Evolutionary conservation across 2,888 invertebrate genomes (phyloP).

Genomic region (Serrognathus titanus): DNA sequence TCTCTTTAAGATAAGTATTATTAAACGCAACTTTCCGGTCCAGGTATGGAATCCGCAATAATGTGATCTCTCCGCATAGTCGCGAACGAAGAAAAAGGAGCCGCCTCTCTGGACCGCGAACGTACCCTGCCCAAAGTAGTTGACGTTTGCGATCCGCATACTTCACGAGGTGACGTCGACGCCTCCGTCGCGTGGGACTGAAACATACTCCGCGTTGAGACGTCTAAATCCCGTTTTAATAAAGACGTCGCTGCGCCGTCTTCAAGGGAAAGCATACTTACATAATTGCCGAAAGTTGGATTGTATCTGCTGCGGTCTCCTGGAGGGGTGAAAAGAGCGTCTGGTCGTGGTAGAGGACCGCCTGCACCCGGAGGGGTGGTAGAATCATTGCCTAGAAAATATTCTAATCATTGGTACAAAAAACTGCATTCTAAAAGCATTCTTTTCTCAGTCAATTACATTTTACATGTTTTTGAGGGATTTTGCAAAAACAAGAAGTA

Average conservation of each 20-base stretch:
- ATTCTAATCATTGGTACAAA: background rate
- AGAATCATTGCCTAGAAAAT: conserved; percentile 38
- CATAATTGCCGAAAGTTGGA: conserved; percentile 36
- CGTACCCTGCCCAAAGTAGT: conserved; percentile 41
- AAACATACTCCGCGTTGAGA: background rate
- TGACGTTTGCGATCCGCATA: conserved; percentile 24
- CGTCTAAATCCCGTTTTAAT: background rate
- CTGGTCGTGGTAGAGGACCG: conserved; percentile 42
- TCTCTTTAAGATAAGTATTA: background rate
- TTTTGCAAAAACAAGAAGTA: background rate
- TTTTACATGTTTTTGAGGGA: no score
- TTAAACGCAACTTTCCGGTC: conserved; percentile 87
- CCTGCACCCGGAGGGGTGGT: conserved; percentile 38
- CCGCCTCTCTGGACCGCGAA: conserved; percentile 41
- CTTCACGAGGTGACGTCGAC: conserved; percentile 33
- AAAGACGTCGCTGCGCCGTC: background rate
- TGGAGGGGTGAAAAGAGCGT: conserved; percentile 42
- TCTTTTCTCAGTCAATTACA: no score
- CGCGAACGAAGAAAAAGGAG: conserved; percentile 55
- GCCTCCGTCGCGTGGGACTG: conserved; percentile 17
- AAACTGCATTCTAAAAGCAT: no score
- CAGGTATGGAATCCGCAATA: conserved; percentile 79
- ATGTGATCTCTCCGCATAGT: conserved; percentile 70
- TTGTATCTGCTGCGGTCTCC: conserved; percentile 34
- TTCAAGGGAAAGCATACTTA: conserved; percentile 23